Evolutionary conservation across 2,113 vertebrate genomes (phyloP), one percentile per base, ranked within the genome.

Genomic region (Heptranchias perlo): DNA sequence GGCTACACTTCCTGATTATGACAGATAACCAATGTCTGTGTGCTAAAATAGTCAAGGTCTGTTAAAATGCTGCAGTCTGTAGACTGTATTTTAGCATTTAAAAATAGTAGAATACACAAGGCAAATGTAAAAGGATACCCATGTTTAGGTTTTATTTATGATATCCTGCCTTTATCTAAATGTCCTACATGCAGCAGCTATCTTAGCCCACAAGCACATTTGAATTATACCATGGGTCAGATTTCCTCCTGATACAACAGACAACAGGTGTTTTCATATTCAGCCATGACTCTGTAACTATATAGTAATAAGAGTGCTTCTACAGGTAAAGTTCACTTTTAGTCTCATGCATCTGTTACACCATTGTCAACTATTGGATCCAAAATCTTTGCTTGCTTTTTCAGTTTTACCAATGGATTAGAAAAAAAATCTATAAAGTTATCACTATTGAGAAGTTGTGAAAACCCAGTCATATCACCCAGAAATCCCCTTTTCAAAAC

Each of bases 191-290:
- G 94, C 52, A 49, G 28, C 44, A 95, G 14, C 44, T 95, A 28
- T 58, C 44, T 52, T 49, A 52, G 21, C 35, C 10, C 94, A 52
- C 5, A 58, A n/a, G 25, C 11, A 28, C 4, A 25, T 58, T 58
- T 10, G 52, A 95, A 73, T 95, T 31, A 52, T 95, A 47, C 10
- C 39, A 69, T 5, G 49, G 39, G 10, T 94, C 91, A 94, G 21
- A 14, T 13, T 44, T 67, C 64, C 64, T 47, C 3, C 11, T 47
- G 14, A 65, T 95, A 31, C 2, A 95, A 95, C 39, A 44, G 62
- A 47, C 64, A 95, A 58, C 89, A 93, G 62, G 10, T 95, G 93
- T 65, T 95, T 95, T 69, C 23, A 67, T 67, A 69, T 7, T 47
- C 28, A 28, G 21, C 23, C 64, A 31, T 49, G 21, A 49, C 14